Evolutionary conservation across 2,888 invertebrate genomes (phyloP).

Genomic region (Ornithoptera alexandrae): DNA sequence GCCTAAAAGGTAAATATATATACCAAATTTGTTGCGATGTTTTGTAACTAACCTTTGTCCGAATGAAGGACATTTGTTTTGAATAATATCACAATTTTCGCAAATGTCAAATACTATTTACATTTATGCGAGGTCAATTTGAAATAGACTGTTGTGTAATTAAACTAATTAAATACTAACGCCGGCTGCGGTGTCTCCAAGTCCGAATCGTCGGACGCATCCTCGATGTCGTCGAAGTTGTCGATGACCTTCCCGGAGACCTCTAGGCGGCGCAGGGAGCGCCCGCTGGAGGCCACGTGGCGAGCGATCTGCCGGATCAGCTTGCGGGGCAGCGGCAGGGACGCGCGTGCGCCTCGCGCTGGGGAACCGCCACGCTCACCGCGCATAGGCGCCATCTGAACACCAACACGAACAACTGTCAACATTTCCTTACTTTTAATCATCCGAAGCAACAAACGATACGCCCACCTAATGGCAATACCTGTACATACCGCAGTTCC

Average conservation of each 20-base stretch:
- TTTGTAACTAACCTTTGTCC: too few relatives aligned
- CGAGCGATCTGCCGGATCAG: conserved; percentile 75
- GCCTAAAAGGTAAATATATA: too few relatives aligned
- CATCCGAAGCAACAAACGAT: too few relatives aligned
- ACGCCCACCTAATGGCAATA: too few relatives aligned
- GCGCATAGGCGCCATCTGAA: conserved; percentile 77
- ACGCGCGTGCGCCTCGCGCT: conserved; percentile 73
- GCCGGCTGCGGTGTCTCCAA: conserved; percentile 66
- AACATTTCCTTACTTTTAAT: too few relatives aligned
- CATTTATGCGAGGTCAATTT: too few relatives aligned
- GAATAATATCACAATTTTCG: too few relatives aligned
- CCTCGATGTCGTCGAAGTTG: conserved; percentile 75
- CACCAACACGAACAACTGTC: conserved; percentile 5
- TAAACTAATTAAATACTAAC: conserved; percentile 47
- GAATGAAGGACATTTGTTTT: background rate
- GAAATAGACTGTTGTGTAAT: too few relatives aligned
- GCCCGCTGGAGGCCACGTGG: conserved; percentile 74
- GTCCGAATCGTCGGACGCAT: conserved; percentile 68
- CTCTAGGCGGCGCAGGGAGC: conserved; percentile 73
- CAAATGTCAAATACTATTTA: too few relatives aligned
- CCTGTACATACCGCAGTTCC: too few relatives aligned
- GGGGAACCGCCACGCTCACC: conserved; percentile 74
- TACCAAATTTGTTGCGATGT: too few relatives aligned
- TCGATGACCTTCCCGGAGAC: conserved; percentile 75
- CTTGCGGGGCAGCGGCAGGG: conserved; percentile 70